phyloP scores from a whole-genome alignment of 2,797 vertebrate genomes.

The Nannoperca australis region DNA sequence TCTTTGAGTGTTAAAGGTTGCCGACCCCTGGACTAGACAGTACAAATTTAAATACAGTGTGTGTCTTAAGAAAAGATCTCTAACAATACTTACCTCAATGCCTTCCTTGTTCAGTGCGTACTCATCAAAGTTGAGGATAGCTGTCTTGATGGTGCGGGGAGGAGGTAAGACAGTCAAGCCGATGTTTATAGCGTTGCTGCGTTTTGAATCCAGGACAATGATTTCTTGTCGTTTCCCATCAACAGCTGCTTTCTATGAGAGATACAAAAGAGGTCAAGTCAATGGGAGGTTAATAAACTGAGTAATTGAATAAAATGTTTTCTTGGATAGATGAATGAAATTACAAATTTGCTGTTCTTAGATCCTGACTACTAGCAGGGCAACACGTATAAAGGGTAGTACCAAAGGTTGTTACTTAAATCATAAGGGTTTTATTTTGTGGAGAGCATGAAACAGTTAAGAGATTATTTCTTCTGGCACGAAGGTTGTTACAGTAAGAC shows the following conservation, averaged over 20 bases:
- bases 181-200: conserved; percentile 98
- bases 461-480: not conserved
- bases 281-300: not conserved
- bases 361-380: too few relatives aligned
- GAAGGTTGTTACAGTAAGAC: not conserved
- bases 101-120: conserved; percentile 99
- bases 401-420: not conserved
- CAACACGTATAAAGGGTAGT: not conserved
- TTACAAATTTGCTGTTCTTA: not conserved
- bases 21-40: conserved; percentile 22
- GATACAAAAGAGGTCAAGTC: conserved; percentile 12
- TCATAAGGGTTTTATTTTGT: not conserved
- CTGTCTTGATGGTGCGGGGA: conserved; percentile 97
- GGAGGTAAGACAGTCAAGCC: conserved; percentile 96
- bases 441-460: not conserved
- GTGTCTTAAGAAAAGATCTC: conserved; percentile 32
- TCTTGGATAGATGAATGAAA: not conserved
- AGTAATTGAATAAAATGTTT: not conserved
- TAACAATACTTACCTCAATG: conserved; percentile 91
- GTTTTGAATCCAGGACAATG: conserved; percentile 96
- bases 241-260: conserved; percentile 92
- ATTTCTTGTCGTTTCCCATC: conserved; percentile 98
- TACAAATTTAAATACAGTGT: conserved; percentile 15
- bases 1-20: too few relatives aligned
- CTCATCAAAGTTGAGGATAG: conserved; percentile 98